A percentile compares a stretch with the other conserved stretches of the same genome.
Evolutionary conservation across 2,797 vertebrate genomes (phyloP).

Genomic region (Spondyliosoma cantharus): DNA sequence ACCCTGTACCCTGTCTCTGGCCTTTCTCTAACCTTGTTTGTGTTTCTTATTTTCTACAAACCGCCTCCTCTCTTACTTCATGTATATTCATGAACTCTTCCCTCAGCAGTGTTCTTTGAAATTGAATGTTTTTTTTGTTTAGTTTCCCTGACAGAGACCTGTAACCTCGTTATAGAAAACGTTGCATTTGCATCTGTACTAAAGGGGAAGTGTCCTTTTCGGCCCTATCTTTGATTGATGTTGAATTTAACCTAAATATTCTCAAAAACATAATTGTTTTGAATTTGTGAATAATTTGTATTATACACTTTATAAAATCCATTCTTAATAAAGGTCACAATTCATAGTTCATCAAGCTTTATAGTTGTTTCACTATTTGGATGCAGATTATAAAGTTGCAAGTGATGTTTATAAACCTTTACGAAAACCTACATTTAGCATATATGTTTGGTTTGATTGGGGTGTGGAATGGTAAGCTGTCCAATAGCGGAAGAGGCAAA

Average conservation of each 20-base stretch:
- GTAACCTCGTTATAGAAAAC: not conserved
- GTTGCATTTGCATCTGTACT: not conserved
- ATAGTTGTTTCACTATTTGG: no score
- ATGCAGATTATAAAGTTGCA: no score
- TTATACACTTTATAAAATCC: no score
- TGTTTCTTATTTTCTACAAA: conserved; percentile 53
- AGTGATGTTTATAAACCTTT: no score
- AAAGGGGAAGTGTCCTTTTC: not conserved
- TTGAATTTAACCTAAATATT: no score
- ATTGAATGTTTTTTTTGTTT: conserved; percentile 31
- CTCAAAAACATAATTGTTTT: no score
- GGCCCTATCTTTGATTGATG: no score
- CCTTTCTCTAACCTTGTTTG: conserved; percentile 52
- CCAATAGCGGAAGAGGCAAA: not conserved
- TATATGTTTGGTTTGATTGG: not conserved
- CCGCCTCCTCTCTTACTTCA: conserved; percentile 22
- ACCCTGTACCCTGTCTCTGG: conserved; percentile 14
- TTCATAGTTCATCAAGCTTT: no score
- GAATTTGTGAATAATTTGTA: no score
- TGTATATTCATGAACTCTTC: conserved; percentile 56
- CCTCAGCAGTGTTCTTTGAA: conserved; percentile 20
- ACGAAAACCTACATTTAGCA: not conserved
- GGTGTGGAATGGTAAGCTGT: not conserved
- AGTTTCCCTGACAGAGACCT: conserved; percentile 4
- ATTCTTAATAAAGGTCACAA: no score